Evolutionary conservation across 23 tunicate genomes (phyloP).

Genomic region (Phallusia fumigata): DNA sequence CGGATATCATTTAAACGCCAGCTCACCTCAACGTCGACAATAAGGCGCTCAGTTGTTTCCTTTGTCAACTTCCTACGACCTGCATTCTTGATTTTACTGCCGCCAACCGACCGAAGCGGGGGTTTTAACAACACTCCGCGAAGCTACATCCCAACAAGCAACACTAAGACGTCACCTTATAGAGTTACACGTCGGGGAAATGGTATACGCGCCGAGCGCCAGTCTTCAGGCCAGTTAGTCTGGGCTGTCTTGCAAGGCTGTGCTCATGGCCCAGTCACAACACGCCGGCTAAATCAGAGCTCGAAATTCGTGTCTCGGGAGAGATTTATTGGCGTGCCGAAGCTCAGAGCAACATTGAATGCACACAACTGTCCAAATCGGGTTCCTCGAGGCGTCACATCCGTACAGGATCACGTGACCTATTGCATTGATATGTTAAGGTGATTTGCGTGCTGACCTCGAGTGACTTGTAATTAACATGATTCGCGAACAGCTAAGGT

Average conservation of each 20-base stretch:
- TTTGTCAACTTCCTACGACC: background rate
- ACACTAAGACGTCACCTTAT: constrained; percentile 5
- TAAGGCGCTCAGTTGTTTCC: background rate
- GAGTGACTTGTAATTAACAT: too few species aligned
- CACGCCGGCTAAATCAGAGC: background rate
- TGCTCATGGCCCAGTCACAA: background rate
- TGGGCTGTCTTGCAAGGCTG: background rate
- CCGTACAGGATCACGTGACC: background rate
- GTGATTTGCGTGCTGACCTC: too few species aligned
- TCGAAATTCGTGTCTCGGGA: background rate
- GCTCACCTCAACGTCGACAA: background rate
- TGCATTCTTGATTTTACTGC: too few species aligned
- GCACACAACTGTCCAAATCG: background rate
- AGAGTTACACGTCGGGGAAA: background rate
- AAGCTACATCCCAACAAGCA: background rate
- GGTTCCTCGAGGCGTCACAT: background rate
- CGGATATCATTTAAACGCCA: background rate
- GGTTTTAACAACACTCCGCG: too few species aligned
- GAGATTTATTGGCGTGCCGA: background rate
- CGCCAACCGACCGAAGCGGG: too few species aligned
- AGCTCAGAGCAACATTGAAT: background rate
- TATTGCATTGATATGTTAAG: too few species aligned
- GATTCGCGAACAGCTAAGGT: too few species aligned
- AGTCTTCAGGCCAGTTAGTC: background rate
- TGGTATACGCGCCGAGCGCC: background rate